Conservation (phyloP, 2,113 vertebrate genomes). For the Phrynosoma platyrhinos region DNA sequence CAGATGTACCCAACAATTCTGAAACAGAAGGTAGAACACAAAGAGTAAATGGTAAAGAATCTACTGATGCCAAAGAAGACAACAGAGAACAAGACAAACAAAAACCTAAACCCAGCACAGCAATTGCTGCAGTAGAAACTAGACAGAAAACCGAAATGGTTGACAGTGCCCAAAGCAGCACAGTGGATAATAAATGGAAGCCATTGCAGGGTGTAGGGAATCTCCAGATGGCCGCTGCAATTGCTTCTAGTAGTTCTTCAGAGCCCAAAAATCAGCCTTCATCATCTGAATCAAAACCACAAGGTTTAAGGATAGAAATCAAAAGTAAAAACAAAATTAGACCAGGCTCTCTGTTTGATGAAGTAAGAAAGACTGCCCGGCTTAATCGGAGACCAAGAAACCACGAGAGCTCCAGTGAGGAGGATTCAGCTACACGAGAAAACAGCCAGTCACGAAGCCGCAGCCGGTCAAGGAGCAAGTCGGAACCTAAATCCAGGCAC, state of each 20-base stretch:
- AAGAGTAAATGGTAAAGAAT: constrained; percentile 41
- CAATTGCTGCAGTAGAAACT: constrained; percentile 59
- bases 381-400: constrained; percentile 94
- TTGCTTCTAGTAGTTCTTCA: constrained; percentile 15
- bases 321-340: constrained; percentile 93
- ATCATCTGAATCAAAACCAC: constrained; percentile 76
- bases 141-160: constrained; percentile 48
- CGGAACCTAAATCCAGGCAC: constrained; percentile 86
- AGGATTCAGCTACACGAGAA: constrained; percentile 82
- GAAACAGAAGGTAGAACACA: constrained; percentile 43
- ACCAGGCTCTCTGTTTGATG: constrained; percentile 95
- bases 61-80: constrained; percentile 3
- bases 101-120: constrained; percentile 23
- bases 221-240: constrained; percentile 58
- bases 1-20: constrained; percentile 30
- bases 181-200: constrained; percentile 89
- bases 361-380: constrained; percentile 94
- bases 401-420: constrained; percentile 94
- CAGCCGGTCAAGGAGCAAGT: constrained; percentile 84
- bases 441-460: constrained; percentile 79
- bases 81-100: constrained; percentile 1
- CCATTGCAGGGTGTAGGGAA: constrained; percentile 87
- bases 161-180: constrained; percentile 54
- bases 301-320: constrained; percentile 93
- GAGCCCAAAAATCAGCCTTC: constrained; percentile 62